Percentiles rank a stretch among this genome's conserved stretches.
phyloP scores from a whole-genome alignment of 2,888 invertebrate species.

The Leptarthrus brevirostris region DNA sequence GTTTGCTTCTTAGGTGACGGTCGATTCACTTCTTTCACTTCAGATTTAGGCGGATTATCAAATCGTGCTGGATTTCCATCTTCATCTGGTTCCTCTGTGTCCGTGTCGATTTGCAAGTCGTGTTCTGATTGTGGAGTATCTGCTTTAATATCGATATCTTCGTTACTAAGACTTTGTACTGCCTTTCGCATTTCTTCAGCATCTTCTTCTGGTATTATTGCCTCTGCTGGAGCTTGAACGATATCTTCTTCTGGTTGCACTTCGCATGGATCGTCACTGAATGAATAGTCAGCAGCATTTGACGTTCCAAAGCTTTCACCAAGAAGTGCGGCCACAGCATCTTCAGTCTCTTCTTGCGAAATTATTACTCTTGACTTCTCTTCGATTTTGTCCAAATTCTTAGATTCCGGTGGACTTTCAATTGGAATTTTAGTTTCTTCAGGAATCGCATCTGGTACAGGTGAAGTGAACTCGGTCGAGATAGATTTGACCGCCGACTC shows the following conservation, averaged over 20 bases:
- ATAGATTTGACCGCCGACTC: slow-evolving; percentile 86
- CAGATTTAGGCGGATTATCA: slow-evolving; percentile 67
- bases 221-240: slow-evolving; percentile 66
- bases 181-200: slow-evolving; percentile 88
- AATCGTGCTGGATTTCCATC: slow-evolving; percentile 66
- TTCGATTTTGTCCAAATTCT: slow-evolving; percentile 72
- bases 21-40: slow-evolving; percentile 69
- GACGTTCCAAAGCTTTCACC: slow-evolving; percentile 85
- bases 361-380: slow-evolving; percentile 86
- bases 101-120: slow-evolving; percentile 86
- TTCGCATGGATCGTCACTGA: slow-evolving; percentile 57
- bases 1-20: slow-evolving; percentile 60
- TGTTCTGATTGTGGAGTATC: slow-evolving; percentile 88
- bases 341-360: slow-evolving; percentile 92
- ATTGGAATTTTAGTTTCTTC: slow-evolving; percentile 65
- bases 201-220: slow-evolving; percentile 74
- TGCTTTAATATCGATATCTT: slow-evolving; percentile 80
- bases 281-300: slow-evolving; percentile 69
- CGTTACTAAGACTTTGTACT: slow-evolving; percentile 81
- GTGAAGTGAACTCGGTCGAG: slow-evolving; percentile 70
- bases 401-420: slow-evolving; percentile 65
- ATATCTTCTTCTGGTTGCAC: slow-evolving; percentile 66
- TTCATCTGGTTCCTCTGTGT: slow-evolving; percentile 81
- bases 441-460: slow-evolving; percentile 63
- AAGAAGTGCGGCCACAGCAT: slow-evolving; percentile 88